Base-by-base conservation (phyloP, 2,797 vertebrate genomes). In the Menidia menidia region DNA sequence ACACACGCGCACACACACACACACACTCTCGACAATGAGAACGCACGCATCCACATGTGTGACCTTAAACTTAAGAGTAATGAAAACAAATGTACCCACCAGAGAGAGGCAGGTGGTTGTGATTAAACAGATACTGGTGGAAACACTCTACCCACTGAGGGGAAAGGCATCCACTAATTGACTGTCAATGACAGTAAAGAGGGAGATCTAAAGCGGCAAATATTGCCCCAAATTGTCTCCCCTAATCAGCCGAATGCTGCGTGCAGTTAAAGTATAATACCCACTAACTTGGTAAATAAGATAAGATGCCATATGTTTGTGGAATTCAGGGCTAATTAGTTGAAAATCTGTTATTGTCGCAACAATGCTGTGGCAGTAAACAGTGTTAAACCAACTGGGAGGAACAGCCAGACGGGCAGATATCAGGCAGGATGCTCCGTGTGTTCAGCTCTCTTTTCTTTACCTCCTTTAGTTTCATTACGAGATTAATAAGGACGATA, bases 161-260 rank as follows among this genome's bases (percentile, higher is more conserved):
- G 83, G 79, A 73, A 76, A 86, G 82, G 81, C 83, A 30, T 74
- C 75, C 58, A 61, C 83, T 91, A 90, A 92, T 90, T 88, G 88
- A 86, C 87, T 88, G 83, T 87, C 87, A 87, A 68, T 84, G 86
- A 81, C 63, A 54, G 83, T 72, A 57, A 77, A 75, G 67, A 77
- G 67, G 58, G 61, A 73, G 63, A 83, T 80, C 68, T 75, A 61
- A 67, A 85, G 71, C 71, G 69, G 75, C 83, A 89, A 90, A 90
- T 86, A 88, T 86, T 87, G 80, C 85, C 68, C 80, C 70, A 80
- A 83, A 87, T 71, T 71, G 76, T 73, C 75, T 61, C 75, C 86
- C 61, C 69, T 75, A 79, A 31, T 83, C 68, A 84, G 72, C 77
- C 79, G 64, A 53, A 48, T 54, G 63, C 56, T 10, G 71, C 71